A percentile compares a stretch with the other conserved stretches of the same genome.
Evolutionary conservation across 2,113 vertebrate genomes (phyloP).

Genomic region (Peucedramus taeniatus): DNA sequence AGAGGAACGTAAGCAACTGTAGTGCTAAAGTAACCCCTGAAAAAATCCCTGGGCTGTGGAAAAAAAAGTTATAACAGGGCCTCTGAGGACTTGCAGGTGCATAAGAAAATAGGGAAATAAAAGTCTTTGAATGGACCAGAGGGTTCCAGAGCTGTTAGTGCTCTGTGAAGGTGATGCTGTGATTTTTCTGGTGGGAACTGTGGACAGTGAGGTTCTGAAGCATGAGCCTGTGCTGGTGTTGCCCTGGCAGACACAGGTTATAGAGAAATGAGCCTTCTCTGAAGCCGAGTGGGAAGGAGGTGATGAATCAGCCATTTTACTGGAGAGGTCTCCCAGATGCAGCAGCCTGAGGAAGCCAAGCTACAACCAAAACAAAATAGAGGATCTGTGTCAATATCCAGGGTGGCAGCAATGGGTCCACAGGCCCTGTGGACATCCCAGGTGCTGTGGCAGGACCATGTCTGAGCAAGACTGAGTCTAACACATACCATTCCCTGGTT

Average conservation of each 20-base stretch:
- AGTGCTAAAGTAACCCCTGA: background rate
- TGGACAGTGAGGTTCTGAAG: background rate
- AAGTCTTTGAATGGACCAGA: background rate
- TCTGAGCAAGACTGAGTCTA: background rate
- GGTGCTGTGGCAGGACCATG: background rate
- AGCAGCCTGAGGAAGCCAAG: background rate
- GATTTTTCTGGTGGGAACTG: background rate
- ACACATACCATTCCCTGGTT: background rate
- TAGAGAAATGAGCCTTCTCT: background rate
- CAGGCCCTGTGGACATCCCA: accelerated
- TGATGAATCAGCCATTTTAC: background rate
- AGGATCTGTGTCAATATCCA: background rate
- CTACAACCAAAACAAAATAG: background rate
- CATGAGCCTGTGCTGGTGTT: accelerated
- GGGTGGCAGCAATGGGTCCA: background rate
- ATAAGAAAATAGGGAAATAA: background rate
- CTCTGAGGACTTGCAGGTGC: background rate
- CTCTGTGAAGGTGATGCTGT: background rate
- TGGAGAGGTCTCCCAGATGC: background rate
- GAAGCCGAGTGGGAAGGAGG: background rate
- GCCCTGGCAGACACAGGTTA: background rate
- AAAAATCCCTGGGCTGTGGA: background rate
- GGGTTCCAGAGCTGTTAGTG: accelerated
- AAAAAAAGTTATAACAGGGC: background rate
- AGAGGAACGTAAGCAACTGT: background rate